Evolutionary conservation across 2,888 invertebrate genomes (phyloP).

Genomic region (Electrophaes corylata): DNA sequence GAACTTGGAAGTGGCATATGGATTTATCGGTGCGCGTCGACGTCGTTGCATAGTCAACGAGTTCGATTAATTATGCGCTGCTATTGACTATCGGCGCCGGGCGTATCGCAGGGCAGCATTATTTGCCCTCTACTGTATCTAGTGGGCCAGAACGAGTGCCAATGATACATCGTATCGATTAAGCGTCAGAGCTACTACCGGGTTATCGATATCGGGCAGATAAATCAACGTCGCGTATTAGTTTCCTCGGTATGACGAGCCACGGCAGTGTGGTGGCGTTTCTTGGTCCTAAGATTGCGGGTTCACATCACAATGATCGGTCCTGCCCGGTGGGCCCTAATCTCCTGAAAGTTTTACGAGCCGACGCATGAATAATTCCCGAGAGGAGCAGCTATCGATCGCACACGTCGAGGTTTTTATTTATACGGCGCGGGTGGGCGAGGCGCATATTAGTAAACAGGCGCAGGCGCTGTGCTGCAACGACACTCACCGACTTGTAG

Average conservation of each 20-base stretch:
- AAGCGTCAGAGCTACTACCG: conserved; percentile 57
- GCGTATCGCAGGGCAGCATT: conserved; percentile 54
- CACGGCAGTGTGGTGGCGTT: conserved; percentile 22
- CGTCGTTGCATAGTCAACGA: conserved; percentile 56
- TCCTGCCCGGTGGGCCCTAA: conserved; percentile 63
- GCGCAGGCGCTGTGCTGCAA: conserved; percentile 75
- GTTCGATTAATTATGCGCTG: conserved; percentile 53
- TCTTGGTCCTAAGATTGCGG: conserved; percentile 41
- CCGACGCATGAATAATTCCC: conserved; percentile 83
- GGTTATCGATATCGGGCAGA: conserved; percentile 58
- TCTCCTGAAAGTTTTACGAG: conserved; percentile 77
- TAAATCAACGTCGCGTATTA: conserved; percentile 55
- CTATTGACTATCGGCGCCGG: conserved; percentile 45
- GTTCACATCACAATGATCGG: conserved; percentile 50
- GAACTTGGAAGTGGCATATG: conserved; percentile 45
- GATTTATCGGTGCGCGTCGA: conserved; percentile 53
- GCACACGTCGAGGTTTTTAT: conserved; percentile 84
- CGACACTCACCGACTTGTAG: conserved; percentile 93
- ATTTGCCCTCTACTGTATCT: conserved; percentile 45
- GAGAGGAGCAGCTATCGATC: conserved; percentile 83
- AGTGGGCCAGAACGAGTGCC: conserved; percentile 26
- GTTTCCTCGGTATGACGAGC: conserved; percentile 34
- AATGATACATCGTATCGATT: conserved; percentile 51
- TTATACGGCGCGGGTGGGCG: conserved; percentile 83
- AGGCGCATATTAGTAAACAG: conserved; percentile 84